phyloP scores from a whole-genome alignment of 2,797 vertebrate genomes.

The Aphelocoma californica region DNA sequence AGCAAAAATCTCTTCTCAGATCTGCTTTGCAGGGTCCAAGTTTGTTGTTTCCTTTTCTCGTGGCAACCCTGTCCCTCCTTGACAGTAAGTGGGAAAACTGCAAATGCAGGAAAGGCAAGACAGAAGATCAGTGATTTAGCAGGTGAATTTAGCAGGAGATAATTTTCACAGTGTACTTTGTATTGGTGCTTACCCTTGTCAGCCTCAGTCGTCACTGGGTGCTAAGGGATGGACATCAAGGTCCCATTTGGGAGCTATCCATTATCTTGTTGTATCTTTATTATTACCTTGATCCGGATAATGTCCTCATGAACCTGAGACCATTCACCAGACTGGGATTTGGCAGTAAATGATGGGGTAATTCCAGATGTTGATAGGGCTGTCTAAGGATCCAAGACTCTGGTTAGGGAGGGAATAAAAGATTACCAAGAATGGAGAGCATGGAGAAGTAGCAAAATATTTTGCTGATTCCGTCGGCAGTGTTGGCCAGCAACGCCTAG shows the following conservation, averaged over 20 bases:
- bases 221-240: background rate
- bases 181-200: background rate
- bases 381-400: background rate
- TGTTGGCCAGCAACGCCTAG: background rate
- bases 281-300: background rate
- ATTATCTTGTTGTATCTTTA: background rate
- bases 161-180: background rate
- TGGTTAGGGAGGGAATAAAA: background rate
- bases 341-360: background rate
- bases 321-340: background rate
- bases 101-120: background rate
- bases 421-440: background rate
- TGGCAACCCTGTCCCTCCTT: background rate
- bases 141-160: background rate
- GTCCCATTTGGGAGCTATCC: background rate
- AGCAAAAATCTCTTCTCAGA: background rate
- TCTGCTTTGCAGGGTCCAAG: background rate
- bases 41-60: background rate
- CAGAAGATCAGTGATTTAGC: background rate
- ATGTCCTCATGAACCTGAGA: background rate
- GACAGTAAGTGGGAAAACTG: background rate
- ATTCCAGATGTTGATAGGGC: background rate
- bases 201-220: background rate
- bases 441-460: constrained; percentile 28
- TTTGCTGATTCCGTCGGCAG: constrained; percentile 18